These are phyloP conservation scores for Eueides isabella DNA, from an alignment of 1,140 invertebrate genomes.

Conservation along the genomic window DNA sequence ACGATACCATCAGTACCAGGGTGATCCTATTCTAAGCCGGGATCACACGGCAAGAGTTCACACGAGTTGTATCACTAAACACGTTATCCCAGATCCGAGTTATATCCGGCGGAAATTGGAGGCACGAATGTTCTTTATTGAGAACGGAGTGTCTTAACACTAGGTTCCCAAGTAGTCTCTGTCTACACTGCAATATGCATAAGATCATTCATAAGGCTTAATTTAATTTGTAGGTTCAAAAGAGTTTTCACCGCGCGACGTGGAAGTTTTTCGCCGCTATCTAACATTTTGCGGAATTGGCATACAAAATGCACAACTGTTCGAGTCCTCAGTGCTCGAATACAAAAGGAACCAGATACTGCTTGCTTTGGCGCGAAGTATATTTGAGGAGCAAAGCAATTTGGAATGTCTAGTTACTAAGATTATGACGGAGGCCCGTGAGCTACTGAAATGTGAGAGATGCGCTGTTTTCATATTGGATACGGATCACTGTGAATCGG, in stretches of 20 bases:
- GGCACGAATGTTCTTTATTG: no score
- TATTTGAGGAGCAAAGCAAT: conserved; percentile 96
- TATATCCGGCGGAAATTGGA: no score
- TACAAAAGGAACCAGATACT: conserved; percentile 97
- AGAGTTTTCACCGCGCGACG: conserved; percentile 94
- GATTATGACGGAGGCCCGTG: conserved; percentile 97
- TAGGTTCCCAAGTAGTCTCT: no score
- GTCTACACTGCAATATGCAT: no score
- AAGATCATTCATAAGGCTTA: no score
- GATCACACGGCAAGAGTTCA: no score
- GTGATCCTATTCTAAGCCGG: no score
- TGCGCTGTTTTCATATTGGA: conserved; percentile 95
- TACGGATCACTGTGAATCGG: conserved; percentile 92
- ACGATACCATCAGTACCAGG: no score
- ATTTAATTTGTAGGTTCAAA: conserved; percentile 81
- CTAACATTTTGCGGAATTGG: conserved; percentile 98
- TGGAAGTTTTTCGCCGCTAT: conserved; percentile 93
- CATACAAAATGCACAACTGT: conserved; percentile 98
- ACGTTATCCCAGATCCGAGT: no score
- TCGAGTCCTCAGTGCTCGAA: conserved; percentile 96
- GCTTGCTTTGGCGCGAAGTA: conserved; percentile 92
- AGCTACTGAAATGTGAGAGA: conserved; percentile 95
- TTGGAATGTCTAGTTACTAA: conserved; percentile 96
- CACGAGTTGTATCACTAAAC: no score
- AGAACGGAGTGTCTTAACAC: no score